Base-by-base conservation (phyloP, 1,140 invertebrate genomes). In the Lasioglossum baleicum region DNA sequence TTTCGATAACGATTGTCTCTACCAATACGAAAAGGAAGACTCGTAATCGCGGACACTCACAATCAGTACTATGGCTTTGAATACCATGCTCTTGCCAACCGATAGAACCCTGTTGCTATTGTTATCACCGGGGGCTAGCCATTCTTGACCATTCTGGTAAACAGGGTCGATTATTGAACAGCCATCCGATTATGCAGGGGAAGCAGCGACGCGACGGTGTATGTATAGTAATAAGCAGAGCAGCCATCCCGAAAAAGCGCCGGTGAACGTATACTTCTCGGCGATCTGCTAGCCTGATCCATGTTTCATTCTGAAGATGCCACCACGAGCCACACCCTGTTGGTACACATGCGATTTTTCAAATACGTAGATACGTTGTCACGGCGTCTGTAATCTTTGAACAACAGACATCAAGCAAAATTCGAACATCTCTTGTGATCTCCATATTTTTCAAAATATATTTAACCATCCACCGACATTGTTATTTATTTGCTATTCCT, bases 281-380 rank as follows among this genome's bases (percentile, higher is more conserved):
- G 72, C 79, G 61, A 76, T 81, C 84, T 93, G 89, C 67, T 92
- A 80, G 86, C 91, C 92, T 93, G 90, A 76, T 93, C 89, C 60
- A 70, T 67, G 86, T 90, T 91, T 91, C 89, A 90, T 91, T 91
- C 89, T 83, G 91, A 92, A 93, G 91, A 92, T 93, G 91, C 90
- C 90, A 92, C 92, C 87, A 90, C 87, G 90, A 83, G 88, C 91
- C 91, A 93, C 92, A 91, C 92, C 92, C 90, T 88, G 79, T 80
- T 75, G 61, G 78, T 64, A 61, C 7, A 44, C 66, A 17, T 31
- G 22, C n/a, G 42, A 44, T 22, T 13, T 20, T 53, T 68, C 2
- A 53, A 11, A 68, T 26, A 68, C 20, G 2, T 51, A 53, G n/a
- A 53, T 26, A 68, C 11, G 4, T 51, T 0, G 26, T 51, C 20